Percentiles rank a stretch among this genome's conserved stretches.
Evolutionary conservation across 30 jellyfish, hydroid and myxozoan genomes (phyloP).

Genomic region (Turritopsis rubra): DNA sequence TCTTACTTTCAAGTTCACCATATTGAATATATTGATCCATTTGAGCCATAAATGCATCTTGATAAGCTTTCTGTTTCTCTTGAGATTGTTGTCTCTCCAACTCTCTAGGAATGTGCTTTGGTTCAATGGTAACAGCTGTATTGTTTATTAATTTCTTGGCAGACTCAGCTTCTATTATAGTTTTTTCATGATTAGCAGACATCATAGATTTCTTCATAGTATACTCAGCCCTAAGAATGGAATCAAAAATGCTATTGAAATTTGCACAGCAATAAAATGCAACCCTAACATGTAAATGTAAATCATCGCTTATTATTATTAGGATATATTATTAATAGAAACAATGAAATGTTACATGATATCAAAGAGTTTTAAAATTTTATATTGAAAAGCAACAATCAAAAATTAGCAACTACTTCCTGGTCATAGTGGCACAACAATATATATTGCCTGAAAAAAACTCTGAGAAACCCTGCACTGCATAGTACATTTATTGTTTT

Average conservation of each 20-base stretch:
- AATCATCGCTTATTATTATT: no score
- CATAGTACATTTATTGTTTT: no score
- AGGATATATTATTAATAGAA: no score
- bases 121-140: conserved; percentile 15
- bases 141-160: neutral
- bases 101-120: conserved; percentile 34
- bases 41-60: conserved; percentile 89
- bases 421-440: no score
- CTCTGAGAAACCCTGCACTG: no score
- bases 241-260: neutral
- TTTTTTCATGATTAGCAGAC: neutral
- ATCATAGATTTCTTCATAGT: conserved; percentile 23
- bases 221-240: conserved; percentile 22
- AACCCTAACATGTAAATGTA: neutral
- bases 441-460: no score
- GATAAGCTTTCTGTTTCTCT: conserved; percentile 85
- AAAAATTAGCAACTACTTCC: no score
- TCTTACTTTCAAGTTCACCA: conserved; percentile 87
- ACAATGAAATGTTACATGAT: no score
- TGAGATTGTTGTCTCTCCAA: conserved; percentile 66
- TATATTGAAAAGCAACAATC: no score
- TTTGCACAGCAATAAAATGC: neutral
- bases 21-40: conserved; percentile 67
- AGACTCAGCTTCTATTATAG: conserved; percentile 2
- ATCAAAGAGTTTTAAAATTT: no score